Evolutionary conservation across 53 echinoderm and acorn worm genomes (phyloP).

Genomic region (Stichopus horrens): DNA sequence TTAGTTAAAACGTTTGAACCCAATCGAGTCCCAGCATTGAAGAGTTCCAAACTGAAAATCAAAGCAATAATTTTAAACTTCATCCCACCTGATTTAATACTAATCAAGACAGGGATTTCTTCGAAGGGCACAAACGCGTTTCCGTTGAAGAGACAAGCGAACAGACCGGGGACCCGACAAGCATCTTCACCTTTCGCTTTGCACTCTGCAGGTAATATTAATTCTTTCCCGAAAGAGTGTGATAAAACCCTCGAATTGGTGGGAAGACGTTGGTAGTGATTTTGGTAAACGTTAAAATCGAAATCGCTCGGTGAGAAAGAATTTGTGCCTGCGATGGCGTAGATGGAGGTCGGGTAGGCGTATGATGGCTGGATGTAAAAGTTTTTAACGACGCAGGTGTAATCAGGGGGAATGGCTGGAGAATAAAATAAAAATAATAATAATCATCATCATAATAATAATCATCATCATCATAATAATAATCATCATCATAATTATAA

Average conservation of each 20-base stretch:
- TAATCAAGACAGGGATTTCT: background rate
- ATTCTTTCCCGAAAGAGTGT: background rate
- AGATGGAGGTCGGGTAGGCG: background rate
- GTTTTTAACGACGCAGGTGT: constrained; percentile 12
- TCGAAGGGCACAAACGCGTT: background rate
- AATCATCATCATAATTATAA: too few species aligned
- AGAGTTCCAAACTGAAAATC: too few species aligned
- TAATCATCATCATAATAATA: background rate
- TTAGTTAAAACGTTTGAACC: too few species aligned
- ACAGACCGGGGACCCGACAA: background rate
- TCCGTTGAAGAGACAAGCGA: constrained; percentile 1
- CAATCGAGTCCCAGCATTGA: too few species aligned
- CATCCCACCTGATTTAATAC: background rate
- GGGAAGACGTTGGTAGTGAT: background rate
- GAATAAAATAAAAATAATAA: background rate
- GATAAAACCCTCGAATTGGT: background rate
- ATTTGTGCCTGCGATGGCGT: constrained; percentile 19
- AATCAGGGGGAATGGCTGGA: background rate
- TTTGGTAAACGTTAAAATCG: constrained; percentile 15
- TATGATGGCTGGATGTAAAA: background rate
- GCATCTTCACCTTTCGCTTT: background rate
- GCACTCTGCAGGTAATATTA: background rate
- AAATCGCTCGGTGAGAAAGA: background rate
- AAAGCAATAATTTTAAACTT: background rate
- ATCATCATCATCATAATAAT: too few species aligned